These are phyloP conservation scores for Chamaea fasciata DNA, from an alignment of 2,113 vertebrate species.

Conservation along the genomic window DNA sequence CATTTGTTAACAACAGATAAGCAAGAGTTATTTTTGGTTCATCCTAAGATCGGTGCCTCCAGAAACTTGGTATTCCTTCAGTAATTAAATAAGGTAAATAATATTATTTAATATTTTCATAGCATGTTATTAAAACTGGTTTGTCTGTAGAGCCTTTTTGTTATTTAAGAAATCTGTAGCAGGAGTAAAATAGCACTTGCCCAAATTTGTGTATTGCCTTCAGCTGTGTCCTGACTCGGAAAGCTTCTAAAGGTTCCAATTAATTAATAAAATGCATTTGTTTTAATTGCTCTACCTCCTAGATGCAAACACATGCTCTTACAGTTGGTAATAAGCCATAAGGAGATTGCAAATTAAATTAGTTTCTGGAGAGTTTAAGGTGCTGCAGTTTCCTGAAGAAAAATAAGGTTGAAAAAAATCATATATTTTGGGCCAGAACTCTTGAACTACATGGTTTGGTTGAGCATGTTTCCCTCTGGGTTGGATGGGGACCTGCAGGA, in stretches of 20 bases:
- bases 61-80: background rate
- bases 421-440: background rate
- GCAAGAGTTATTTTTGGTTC: background rate
- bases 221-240: background rate
- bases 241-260: background rate
- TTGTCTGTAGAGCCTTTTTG: background rate
- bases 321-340: background rate
- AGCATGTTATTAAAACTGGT: background rate
- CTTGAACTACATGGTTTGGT: conserved; percentile 13
- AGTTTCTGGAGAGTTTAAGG: background rate
- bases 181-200: background rate
- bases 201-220: background rate
- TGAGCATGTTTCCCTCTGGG: conserved; percentile 16
- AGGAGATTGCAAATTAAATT: background rate
- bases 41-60: background rate
- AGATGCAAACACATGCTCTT: background rate
- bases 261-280: background rate
- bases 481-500: background rate
- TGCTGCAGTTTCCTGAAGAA: conserved; percentile 14
- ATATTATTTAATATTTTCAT: background rate
- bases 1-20: background rate
- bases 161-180: background rate
- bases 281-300: background rate
- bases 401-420: background rate
- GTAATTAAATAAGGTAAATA: background rate